Conservation (phyloP, 1,140 invertebrate genomes). For the Hylyphantes graminicola region DNA sequence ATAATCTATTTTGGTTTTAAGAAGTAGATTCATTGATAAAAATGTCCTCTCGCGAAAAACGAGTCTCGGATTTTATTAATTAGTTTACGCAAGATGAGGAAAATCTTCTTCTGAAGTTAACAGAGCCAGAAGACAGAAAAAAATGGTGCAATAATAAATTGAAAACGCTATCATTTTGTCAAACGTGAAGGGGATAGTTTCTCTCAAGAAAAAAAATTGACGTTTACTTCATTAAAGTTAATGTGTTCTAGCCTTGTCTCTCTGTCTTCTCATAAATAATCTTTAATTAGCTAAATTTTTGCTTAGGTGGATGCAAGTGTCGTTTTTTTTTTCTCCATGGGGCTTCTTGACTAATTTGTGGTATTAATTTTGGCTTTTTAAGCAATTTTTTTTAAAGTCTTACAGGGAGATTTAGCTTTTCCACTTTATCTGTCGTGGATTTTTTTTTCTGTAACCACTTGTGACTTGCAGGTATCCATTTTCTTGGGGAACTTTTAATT, state of each 20-base stretch:
- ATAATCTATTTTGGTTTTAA: conserved; percentile 28
- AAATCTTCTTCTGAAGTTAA: conserved; percentile 13
- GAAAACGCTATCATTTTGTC: conserved; percentile 45
- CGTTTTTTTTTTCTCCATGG: conserved; percentile 3
- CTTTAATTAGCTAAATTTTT: conserved; percentile 42
- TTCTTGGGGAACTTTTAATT: no score
- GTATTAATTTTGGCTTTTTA: conserved; percentile 23
- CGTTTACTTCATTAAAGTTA: conserved; percentile 54
- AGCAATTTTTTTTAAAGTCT: conserved; percentile 7
- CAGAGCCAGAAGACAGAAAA: not conserved
- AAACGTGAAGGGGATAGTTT: conserved; percentile 21
- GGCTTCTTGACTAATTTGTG: conserved; percentile 30
- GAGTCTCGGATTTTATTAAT: conserved; percentile 18
- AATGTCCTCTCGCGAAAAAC: conserved; percentile 33
- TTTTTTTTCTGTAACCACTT: not conserved
- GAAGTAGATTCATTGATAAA: conserved; percentile 21
- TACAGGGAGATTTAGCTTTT: not conserved
- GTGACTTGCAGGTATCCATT: not conserved
- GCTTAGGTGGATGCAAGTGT: conserved; percentile 4
- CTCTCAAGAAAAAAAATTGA: conserved; percentile 23
- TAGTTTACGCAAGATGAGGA: conserved; percentile 46
- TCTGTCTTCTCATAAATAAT: conserved; percentile 35
- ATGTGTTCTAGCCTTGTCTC: conserved; percentile 30
- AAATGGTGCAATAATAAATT: conserved; percentile 36
- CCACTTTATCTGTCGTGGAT: not conserved